Base-by-base conservation (phyloP, 2,888 invertebrate genomes). In the Eutolmus rufibarbis region DNA sequence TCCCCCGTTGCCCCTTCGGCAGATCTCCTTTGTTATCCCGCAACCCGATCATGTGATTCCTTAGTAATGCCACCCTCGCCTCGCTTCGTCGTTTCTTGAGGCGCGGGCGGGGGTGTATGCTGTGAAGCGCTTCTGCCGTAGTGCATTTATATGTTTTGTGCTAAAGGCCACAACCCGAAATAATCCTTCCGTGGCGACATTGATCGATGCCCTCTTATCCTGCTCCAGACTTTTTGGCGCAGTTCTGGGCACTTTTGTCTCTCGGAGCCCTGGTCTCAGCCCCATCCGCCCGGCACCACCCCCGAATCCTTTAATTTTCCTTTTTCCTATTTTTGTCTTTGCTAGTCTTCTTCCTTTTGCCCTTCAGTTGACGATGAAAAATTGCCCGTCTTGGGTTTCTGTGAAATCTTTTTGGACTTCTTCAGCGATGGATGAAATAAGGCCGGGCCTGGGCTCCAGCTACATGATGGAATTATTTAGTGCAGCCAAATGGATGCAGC, bases 141-240 rank as follows among this genome's bases (percentile, higher is more conserved):
- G 66, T 79, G 79, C 81, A 79, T 85, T 74, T 88, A 87, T 87
- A 37, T 86, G 87, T 87, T 88, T 85, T 77, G 74, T 81, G 87
- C 77, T 78, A 87, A 86, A 88, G 86, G 89, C 88, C 89, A 88
- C 88, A 88, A 87, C 88, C 89, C 87, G 87, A 87, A 88, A 87
- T 88, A 88, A 89, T 88, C 88, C 88, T 87, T 89, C 85, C 77
- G 79, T 87, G 87, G 85, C 88, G 89, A 89, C 89, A 88, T 89
- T 89, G 89, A 89, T 89, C 89, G 88, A 89, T 89, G 89, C 87
- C 87, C 87, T 88, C 87, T 89, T 89, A 87, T 88, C 79, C 87
- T 88, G 74, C 87, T 88, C 78, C 85, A 89, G 89, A 89, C 88
- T 88, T 89, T 88, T 89, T 88, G 88, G 88, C 88, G 88, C 88